These are phyloP conservation scores for Albula glossodonta DNA, from an alignment of 2,113 vertebrate species.

Conservation along the genomic window DNA sequence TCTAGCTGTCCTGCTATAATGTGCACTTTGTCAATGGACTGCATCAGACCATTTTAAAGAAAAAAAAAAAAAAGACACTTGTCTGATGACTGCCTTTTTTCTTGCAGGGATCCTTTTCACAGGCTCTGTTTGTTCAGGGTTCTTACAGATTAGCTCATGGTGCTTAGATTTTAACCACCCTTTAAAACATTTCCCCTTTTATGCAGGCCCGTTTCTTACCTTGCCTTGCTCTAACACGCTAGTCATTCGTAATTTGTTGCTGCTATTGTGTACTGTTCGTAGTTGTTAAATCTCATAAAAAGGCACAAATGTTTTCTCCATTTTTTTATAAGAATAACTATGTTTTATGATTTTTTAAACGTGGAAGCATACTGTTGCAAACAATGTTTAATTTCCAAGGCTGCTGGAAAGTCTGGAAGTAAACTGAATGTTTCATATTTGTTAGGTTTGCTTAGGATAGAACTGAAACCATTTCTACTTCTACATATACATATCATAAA, in stretches of 20 bases:
- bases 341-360: background rate
- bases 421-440: background rate
- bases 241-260: background rate
- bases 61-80: background rate
- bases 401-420: slow-evolving; percentile 6
- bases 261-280: background rate
- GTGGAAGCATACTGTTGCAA: background rate
- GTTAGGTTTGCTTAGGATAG: background rate
- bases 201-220: background rate
- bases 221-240: background rate
- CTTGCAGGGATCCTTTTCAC: background rate
- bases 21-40: background rate
- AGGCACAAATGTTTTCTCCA: too few species aligned
- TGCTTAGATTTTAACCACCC: background rate
- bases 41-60: background rate
- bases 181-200: background rate
- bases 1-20: background rate
- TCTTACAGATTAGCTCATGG: background rate
- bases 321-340: too few species aligned
- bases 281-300: background rate
- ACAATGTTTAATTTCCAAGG: background rate
- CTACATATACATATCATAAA: background rate
- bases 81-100: background rate
- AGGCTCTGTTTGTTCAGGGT: background rate
- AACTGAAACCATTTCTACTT: background rate